Evolutionary conservation across 2,888 invertebrate species (phyloP), one percentile per base, ranked within the genome.

Genomic region (Prosapia bicincta): DNA sequence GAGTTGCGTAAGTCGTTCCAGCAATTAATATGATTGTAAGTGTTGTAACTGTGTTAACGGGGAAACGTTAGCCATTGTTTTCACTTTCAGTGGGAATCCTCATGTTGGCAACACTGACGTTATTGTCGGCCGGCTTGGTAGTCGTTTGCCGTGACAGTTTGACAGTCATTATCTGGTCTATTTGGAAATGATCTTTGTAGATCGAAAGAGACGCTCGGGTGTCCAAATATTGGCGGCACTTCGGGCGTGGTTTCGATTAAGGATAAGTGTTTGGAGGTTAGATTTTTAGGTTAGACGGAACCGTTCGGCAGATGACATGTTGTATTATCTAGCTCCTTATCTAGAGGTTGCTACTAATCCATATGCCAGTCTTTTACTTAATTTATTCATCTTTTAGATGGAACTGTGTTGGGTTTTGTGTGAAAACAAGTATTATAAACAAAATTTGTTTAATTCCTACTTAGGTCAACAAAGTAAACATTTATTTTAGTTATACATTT

Each of bases 61-160:
- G 20, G 54, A 54, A 54, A 54, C 54, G 54, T 54, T 20, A 3
- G 54, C 54, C 54, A 54, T 54, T 54, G 54, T 54, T 54, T 54
- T 54, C 54, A 54, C 54, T 54, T 54, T 54, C 54, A 54, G 54
- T 54, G 54, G 54, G 54, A 54, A 54, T 54, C 54, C 54, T 54
- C 20, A 54, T 54, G 54, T 54, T 54, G 54, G 54, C 54, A 54
- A 54, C 13, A 54, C 54, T n/a, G n/a, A 54, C 54, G 13, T n/a
- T 54, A 54, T 20, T n/a, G 54, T 54, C 20, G 54, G 20, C 54
- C 20, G 20, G 20, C 54, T 13, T 54, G 54, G 20, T 20, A 54
- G 54, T 20, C 20, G 54, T 54, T 54, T n/a, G 20, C 2, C 20
- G 54, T 54, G 54, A 54, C 54, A 54, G 54, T 54, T 54, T 54